Evolutionary conservation across 2,888 invertebrate genomes (phyloP), one percentile per base, ranked within the genome.

Genomic region (Sturmia bella): DNA sequence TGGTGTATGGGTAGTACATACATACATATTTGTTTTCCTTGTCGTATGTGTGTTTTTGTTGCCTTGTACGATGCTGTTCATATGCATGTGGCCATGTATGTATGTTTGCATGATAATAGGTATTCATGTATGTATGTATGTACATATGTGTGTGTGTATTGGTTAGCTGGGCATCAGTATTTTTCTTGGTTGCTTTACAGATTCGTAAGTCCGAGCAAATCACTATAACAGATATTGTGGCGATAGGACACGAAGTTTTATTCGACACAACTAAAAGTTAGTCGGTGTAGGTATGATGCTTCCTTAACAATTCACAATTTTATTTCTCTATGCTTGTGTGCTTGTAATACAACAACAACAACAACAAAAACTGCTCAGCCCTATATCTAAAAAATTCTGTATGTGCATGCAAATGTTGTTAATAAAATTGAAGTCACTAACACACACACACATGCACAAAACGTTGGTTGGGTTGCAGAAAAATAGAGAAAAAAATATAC

Each of bases 241-340:
- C 74, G 78, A 82, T 78, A 78, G 78, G 50, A 82, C 82, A 82
- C 82, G 82, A 82, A 70, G 78, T 56, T 78, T 39, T 75, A 59
- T 74, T 74, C 61, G 59, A 70, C 54, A 68, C 64, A 59, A 37
- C 48, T 37, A 37, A n/a, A 77, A n/a, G n/a, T n/a, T n/a, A n/a
- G 27, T 50, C 63, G 61, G 32, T 32, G 32, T 52, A 57, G 13
- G n/a, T n/a, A n/a, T 48, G 19, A 48, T 61, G 15, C 39, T 56
- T 72, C 39, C 19, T 50, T 43, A 59, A 15, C 13, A 61, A 69
- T 75, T 75, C 32, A 32, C 27, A 43, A 13, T 54, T 61, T 24
- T 50, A 9, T 21, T 15, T 19, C 13, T 64, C 9, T 37, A 4
- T 37, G 4, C 5, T 13, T 32, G 54, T 32, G 1, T 7, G 9